These are phyloP conservation scores for Menura novaehollandiae DNA, from an alignment of 2,113 vertebrate species.

Conservation along the genomic window DNA sequence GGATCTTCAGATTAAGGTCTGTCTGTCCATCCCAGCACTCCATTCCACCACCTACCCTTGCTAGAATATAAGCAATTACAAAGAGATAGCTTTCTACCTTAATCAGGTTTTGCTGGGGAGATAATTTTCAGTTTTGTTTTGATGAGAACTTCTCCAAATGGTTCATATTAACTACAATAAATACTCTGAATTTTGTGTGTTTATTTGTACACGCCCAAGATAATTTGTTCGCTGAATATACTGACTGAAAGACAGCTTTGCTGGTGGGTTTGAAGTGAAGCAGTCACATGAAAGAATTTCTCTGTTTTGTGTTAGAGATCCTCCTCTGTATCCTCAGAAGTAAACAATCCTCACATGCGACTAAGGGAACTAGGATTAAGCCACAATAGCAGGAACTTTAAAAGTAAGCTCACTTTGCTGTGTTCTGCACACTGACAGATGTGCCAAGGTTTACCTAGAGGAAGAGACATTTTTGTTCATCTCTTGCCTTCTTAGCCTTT, in stretches of 20 bases:
- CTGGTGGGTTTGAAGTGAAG: background rate
- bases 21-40: background rate
- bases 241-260: background rate
- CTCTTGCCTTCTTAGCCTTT: background rate
- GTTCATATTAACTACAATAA: slow-evolving; percentile 10
- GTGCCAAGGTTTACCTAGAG: background rate
- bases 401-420: background rate
- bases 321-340: background rate
- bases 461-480: background rate
- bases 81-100: background rate
- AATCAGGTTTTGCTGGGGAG: background rate
- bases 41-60: background rate
- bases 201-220: slow-evolving; percentile 1
- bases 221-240: background rate
- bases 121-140: slow-evolving; percentile 21
- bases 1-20: background rate
- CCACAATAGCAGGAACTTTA: background rate
- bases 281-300: background rate
- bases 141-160: background rate
- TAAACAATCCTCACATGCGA: background rate
- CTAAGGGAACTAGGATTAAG: background rate
- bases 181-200: background rate
- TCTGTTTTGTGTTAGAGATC: background rate
- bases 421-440: background rate
- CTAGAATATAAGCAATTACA: background rate